Evolutionary conservation across 2,888 invertebrate genomes (phyloP), one percentile per base, ranked within the genome.

Genomic region (Ochlodes sylvanus): DNA sequence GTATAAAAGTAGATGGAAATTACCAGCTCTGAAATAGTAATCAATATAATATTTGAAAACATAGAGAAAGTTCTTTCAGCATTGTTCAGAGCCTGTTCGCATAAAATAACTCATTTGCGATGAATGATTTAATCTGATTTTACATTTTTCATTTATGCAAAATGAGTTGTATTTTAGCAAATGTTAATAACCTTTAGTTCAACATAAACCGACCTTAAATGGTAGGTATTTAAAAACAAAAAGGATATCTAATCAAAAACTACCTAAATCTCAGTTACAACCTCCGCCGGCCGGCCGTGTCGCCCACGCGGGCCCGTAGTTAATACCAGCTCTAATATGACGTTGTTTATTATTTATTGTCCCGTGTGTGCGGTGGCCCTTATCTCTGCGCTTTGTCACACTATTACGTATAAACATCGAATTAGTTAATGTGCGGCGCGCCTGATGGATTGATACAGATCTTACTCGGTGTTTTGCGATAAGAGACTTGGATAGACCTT

Each of bases 311-410:
- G 76, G n/a, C 82, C n/a, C 38, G 52, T 15, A n/a, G 44, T 19
- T 82, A 85, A 81, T 83, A 75, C 84, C 73, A 76, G 73, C 82
- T 85, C 86, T 89, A 88, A 89, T 86, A 84, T 85, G 89, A 87
- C 84, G 76, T 89, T 87, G 89, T 90, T 90, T 89, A 90, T 89
- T 87, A 89, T 90, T 90, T 89, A 90, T 89, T 80, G 80, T 80
- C 71, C 77, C 80, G 71, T 80, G 85, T 86, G 83, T 81, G 78
- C 78, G 79, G 75, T 72, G 80, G 77, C 81, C 87, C 86, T 88
- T 87, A 87, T 84, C 86, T 82, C 75, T 80, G 78, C 79, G 77
- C 83, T 79, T 86, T 81, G 79, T 76, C 41, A 14, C 55, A 19
- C 47, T 52, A 52, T 65, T 50, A 44, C 44, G 32, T 44, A 44